These are phyloP conservation scores for Elysia crispata DNA, from an alignment of 2,888 invertebrate genomes.

Conservation along the genomic window DNA sequence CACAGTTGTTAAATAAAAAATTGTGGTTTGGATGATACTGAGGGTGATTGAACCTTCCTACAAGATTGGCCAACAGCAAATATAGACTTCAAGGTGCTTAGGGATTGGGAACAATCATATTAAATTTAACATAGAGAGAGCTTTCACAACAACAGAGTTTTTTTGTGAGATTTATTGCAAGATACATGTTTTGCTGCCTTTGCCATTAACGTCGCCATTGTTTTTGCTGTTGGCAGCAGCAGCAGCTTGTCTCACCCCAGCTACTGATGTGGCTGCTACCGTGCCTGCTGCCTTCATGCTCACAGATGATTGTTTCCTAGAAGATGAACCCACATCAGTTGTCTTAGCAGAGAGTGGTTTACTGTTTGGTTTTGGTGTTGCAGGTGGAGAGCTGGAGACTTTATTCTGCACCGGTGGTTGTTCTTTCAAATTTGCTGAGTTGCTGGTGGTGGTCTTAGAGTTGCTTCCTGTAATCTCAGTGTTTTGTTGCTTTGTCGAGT, in stretches of 20 bases:
- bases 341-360: background rate
- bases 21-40: no score
- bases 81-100: no score
- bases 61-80: no score
- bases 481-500: background rate
- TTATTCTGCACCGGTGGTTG: background rate
- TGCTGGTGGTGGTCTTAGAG: no score
- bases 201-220: background rate
- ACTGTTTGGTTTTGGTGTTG: background rate
- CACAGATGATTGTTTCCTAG: no score
- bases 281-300: background rate
- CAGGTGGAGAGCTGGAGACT: background rate
- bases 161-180: background rate
- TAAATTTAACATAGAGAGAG: background rate
- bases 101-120: no score
- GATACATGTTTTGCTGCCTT: constrained; percentile 5
- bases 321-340: background rate
- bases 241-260: constrained; percentile 6
- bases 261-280: background rate
- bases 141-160: background rate
- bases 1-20: no score
- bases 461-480: no score
- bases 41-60: no score
- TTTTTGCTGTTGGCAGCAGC: background rate
- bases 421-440: background rate